These are phyloP conservation scores for Pandemis cinnamomeana DNA, from an alignment of 2,888 invertebrate genomes.

Conservation along the genomic window DNA sequence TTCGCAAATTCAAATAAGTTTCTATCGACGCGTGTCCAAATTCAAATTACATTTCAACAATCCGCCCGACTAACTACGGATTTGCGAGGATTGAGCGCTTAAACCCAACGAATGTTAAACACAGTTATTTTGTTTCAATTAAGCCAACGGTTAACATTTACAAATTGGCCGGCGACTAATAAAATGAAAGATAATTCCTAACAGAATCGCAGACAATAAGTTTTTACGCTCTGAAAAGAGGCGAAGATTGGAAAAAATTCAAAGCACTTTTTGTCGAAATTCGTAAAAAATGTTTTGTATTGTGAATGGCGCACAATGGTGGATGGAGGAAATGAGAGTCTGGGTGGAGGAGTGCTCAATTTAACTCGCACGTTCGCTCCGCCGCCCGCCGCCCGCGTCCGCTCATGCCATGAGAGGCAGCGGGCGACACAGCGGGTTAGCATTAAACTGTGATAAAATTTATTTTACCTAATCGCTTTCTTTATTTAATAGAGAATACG, in stretches of 20 bases:
- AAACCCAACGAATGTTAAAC: conserved; percentile 8
- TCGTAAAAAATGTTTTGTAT: conserved; percentile 83
- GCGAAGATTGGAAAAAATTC: conserved; percentile 83
- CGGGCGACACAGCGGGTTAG: conserved; percentile 8
- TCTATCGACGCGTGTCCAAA: neutral
- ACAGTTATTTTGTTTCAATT: conserved; percentile 24
- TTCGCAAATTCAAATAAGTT: conserved; percentile 16
- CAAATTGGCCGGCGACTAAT: conserved; percentile 19
- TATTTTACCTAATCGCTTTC: no score
- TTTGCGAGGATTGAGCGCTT: conserved; percentile 11
- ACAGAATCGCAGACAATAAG: conserved; percentile 68
- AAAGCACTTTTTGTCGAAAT: conserved; percentile 82
- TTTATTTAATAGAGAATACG: no score
- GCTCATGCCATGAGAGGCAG: conserved; percentile 42
- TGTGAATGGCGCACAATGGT: conserved; percentile 81
- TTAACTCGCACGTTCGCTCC: conserved; percentile 67
- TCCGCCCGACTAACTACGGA: neutral
- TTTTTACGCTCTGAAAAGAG: conserved; percentile 77
- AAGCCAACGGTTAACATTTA: neutral
- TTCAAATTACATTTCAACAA: conserved; percentile 23
- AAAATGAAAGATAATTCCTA: conserved; percentile 23
- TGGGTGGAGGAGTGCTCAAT: conserved; percentile 79
- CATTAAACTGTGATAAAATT: neutral
- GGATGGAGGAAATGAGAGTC: conserved; percentile 83
- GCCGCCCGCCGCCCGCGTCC: conserved; percentile 54